A percentile compares a stretch with the other conserved stretches of the same genome.
Evolutionary conservation across 2,113 vertebrate species (phyloP).

Genomic region (Gambusia holbrooki): DNA sequence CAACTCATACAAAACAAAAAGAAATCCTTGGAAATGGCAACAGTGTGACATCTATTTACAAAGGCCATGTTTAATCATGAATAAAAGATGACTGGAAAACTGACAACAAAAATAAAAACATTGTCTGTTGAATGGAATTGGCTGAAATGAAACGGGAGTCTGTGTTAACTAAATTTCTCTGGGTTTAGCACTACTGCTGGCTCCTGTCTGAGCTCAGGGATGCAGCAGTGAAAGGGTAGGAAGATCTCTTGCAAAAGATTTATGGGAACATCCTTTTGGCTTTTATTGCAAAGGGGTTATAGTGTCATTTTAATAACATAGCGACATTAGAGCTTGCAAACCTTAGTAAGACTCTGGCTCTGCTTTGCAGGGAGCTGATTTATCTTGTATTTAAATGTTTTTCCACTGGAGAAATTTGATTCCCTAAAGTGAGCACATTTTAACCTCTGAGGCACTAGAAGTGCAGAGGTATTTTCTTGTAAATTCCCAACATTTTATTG

Average conservation of each 20-base stretch:
- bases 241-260: slow-evolving; percentile 56
- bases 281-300: slow-evolving; percentile 70
- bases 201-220: slow-evolving; percentile 38
- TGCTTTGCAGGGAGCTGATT: slow-evolving; percentile 36
- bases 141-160: slow-evolving; percentile 38
- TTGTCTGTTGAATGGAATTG: slow-evolving; percentile 1
- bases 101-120: slow-evolving; percentile 21
- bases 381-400: slow-evolving; percentile 17
- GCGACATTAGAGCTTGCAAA: slow-evolving; percentile 62
- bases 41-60: slow-evolving; percentile 43
- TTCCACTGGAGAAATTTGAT: neutral
- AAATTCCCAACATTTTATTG: neutral
- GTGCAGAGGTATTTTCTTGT: neutral
- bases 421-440: neutral
- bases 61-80: slow-evolving; percentile 33
- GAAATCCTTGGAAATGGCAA: slow-evolving; percentile 48
- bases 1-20: slow-evolving; percentile 39
- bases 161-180: slow-evolving; percentile 35
- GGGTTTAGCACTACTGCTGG: slow-evolving; percentile 25
- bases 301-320: slow-evolving; percentile 72
- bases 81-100: slow-evolving; percentile 14
- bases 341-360: slow-evolving; percentile 38
- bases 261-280: slow-evolving; percentile 50
- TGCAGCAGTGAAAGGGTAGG: slow-evolving; percentile 35
- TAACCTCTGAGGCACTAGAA: neutral